Evolutionary conservation across 1,140 invertebrate species (phyloP).

Genomic region (Calosoma granatense): DNA sequence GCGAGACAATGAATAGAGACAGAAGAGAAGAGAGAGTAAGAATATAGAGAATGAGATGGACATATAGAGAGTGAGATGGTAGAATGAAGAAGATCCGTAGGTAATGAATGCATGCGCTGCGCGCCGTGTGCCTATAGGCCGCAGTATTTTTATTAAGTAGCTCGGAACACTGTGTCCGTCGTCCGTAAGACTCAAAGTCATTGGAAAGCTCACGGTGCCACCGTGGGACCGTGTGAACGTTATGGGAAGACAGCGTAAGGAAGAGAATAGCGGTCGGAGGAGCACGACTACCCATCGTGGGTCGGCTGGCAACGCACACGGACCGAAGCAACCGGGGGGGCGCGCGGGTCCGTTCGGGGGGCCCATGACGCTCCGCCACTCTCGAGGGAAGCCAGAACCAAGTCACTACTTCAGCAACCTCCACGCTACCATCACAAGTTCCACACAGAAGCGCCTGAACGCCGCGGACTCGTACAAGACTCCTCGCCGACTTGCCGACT

Average conservation of each 20-base stretch:
- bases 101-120: background rate
- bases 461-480: too few relatives aligned
- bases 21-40: background rate
- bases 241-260: too few relatives aligned
- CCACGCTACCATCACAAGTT: constrained; percentile 32
- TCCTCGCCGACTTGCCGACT: too few relatives aligned
- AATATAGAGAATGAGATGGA: too few relatives aligned
- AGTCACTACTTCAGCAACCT: constrained; percentile 31
- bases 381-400: constrained; percentile 21
- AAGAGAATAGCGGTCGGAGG: too few relatives aligned
- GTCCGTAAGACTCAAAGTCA: background rate
- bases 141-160: constrained; percentile 8
- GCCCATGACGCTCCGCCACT: constrained; percentile 3
- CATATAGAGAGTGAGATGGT: too few relatives aligned
- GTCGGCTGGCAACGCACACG: background rate
- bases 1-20: background rate
- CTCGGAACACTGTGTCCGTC: background rate
- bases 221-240: too few relatives aligned
- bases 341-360: constrained; percentile 18
- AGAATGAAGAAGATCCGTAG: background rate
- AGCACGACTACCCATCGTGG: background rate
- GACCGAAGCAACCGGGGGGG: constrained; percentile 12
- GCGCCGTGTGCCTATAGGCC: background rate
- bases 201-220: constrained; percentile 5
- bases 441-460: constrained; percentile 27